Percentiles rank a stretch among this genome's conserved stretches.
phyloP scores from a whole-genome alignment of 2,888 invertebrate species.

The Julus scandinavius region DNA sequence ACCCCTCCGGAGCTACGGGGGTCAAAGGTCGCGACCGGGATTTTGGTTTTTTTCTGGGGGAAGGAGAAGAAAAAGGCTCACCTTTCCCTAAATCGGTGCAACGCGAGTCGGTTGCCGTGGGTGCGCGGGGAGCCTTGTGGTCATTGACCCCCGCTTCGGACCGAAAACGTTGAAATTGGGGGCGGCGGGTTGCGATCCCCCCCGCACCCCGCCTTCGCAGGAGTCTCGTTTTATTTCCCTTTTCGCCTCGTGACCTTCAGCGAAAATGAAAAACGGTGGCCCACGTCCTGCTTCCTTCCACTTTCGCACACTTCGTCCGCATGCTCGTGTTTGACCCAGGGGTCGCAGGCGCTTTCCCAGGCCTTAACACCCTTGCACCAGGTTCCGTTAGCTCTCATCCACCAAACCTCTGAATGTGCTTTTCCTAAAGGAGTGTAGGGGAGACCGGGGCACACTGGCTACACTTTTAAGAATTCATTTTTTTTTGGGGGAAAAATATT shows the following conservation, averaged over 20 bases:
- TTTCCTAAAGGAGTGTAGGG: no score
- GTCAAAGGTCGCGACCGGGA: not conserved
- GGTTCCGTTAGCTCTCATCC: not conserved
- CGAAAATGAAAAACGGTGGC: slow-evolving; percentile 33
- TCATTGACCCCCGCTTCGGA: slow-evolving; percentile 22
- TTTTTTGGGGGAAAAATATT: no score
- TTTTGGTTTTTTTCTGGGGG: not conserved
- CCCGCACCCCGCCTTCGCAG: not conserved
- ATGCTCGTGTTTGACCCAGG: not conserved
- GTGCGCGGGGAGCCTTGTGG: not conserved
- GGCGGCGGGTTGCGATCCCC: not conserved
- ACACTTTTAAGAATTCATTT: no score
- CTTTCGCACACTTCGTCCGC: not conserved
- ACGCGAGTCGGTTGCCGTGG: not conserved
- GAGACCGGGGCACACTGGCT: no score
- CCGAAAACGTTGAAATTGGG: slow-evolving; percentile 33
- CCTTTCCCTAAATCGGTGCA: not conserved
- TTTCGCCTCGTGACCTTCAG: slow-evolving; percentile 18
- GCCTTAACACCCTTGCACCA: not conserved
- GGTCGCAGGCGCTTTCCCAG: slow-evolving; percentile 34
- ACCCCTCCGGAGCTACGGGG: not conserved
- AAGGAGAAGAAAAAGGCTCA: not conserved
- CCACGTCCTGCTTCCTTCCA: slow-evolving; percentile 27
- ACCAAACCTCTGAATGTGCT: no score
- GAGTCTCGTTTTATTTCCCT: not conserved